phyloP scores from a whole-genome alignment of 2,888 invertebrate genomes.

The Cheilosia impressa region DNA sequence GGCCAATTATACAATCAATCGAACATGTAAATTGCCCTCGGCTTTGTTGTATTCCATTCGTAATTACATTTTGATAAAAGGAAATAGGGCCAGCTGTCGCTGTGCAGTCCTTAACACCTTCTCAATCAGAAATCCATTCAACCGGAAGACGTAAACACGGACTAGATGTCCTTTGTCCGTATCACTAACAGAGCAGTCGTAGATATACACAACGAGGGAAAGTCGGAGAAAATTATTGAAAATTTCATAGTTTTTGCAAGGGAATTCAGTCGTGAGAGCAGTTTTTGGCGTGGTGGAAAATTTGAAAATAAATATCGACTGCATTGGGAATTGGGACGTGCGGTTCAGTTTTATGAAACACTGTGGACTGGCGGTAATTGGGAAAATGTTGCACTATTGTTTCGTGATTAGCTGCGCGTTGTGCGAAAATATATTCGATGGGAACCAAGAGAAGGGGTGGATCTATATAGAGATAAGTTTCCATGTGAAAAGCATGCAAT shows the following conservation, averaged over 20 bases:
- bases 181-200: neutral
- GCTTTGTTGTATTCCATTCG: conserved; percentile 21
- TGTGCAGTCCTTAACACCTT: conserved; percentile 56
- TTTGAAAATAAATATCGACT: conserved; percentile 25
- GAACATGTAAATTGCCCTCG: conserved; percentile 68
- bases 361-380: conserved; percentile 8
- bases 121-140: conserved; percentile 72
- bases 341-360: neutral
- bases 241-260: conserved; percentile 35
- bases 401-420: conserved; percentile 32
- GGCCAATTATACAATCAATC: conserved; percentile 72
- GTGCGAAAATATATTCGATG: conserved; percentile 17
- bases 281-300: conserved; percentile 22
- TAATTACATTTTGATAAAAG: conserved; percentile 72
- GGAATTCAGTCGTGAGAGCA: conserved; percentile 8
- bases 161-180: neutral
- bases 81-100: conserved; percentile 61
- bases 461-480: too few relatives aligned
- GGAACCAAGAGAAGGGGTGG: neutral
- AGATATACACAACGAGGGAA: neutral
- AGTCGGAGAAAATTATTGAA: conserved; percentile 30
- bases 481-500: too few relatives aligned
- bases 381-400: conserved; percentile 12
- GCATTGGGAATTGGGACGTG: conserved; percentile 29
- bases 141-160: conserved; percentile 63